phyloP scores from a whole-genome alignment of 2,888 invertebrate genomes.

The Nycteola revayana region DNA sequence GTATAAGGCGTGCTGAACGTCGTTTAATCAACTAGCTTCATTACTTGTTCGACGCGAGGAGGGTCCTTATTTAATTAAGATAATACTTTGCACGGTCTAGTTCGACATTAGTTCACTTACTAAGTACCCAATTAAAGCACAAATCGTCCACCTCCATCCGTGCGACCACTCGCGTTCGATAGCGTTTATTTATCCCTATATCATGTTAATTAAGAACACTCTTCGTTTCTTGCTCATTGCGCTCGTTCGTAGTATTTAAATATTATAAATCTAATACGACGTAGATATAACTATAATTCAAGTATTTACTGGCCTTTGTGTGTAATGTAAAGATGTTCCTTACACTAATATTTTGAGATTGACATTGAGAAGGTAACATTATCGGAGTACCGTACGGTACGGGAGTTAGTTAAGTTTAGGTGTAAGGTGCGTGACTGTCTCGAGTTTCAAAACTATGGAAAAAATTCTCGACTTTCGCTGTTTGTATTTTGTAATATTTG shows the following conservation, averaged over 20 bases:
- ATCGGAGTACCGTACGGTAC: conserved; percentile 64
- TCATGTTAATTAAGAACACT: conserved; percentile 38
- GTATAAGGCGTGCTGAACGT: conserved; percentile 38
- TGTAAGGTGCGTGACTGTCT: conserved; percentile 71
- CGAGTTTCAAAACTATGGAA: conserved; percentile 47
- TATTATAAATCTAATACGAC: conserved; percentile 65
- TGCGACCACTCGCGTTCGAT: conserved; percentile 43
- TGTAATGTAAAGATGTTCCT: conserved; percentile 63
- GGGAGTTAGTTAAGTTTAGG: conserved; percentile 57
- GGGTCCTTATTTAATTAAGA: conserved; percentile 28
- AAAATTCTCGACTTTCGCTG: conserved; percentile 47
- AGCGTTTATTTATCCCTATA: conserved; percentile 32
- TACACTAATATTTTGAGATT: conserved; percentile 50
- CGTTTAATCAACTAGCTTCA: conserved; percentile 25
- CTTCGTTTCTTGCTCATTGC: conserved; percentile 68
- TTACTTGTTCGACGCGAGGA: conserved; percentile 32
- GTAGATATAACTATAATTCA: conserved; percentile 69
- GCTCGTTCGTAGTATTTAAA: conserved; percentile 64
- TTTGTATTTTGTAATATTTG: conserved; percentile 36
- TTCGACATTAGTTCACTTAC: conserved; percentile 51
- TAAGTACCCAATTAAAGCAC: conserved; percentile 18
- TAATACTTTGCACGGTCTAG: conserved; percentile 58
- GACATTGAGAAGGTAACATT: conserved; percentile 32
- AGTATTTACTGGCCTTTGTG: conserved; percentile 73
- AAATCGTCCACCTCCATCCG: conserved; percentile 13